phyloP scores from a whole-genome alignment of 2,888 invertebrate species.

The Adineta ricciae region DNA sequence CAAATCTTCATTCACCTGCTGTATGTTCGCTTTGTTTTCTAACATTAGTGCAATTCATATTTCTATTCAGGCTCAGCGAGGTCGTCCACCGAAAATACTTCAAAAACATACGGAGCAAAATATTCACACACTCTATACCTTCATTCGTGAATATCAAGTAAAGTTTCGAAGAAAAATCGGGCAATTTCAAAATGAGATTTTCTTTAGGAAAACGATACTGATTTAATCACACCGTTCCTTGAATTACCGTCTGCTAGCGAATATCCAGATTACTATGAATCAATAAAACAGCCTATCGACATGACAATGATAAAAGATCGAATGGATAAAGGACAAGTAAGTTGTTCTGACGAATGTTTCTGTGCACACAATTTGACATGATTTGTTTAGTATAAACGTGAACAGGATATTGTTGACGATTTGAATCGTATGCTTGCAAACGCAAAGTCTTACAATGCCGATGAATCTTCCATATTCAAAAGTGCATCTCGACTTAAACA shows the following conservation, averaged over 20 bases:
- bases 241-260: conserved; percentile 27
- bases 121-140: neutral
- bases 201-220: conserved; percentile 10
- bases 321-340: conserved; percentile 22
- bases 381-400: conserved; percentile 1
- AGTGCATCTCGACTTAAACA: conserved; percentile 1
- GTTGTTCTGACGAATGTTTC: neutral
- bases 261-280: conserved; percentile 32
- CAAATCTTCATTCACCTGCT: neutral
- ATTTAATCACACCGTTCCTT: conserved; percentile 24
- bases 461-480: conserved; percentile 25
- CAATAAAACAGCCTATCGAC: conserved; percentile 32
- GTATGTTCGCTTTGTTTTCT: neutral
- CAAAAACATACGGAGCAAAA: conserved; percentile 2
- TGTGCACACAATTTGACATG: neutral
- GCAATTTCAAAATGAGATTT: too few relatives aligned
- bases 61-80: neutral
- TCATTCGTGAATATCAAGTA: neutral
- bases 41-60: too few relatives aligned
- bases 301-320: conserved; percentile 24
- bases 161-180: neutral
- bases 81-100: conserved; percentile 3
- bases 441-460: conserved; percentile 68
- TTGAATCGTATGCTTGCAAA: conserved; percentile 79
- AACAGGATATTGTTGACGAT: conserved; percentile 53